Base-by-base conservation (phyloP, 2,888 invertebrate species). In the Cotesia congregata region DNA sequence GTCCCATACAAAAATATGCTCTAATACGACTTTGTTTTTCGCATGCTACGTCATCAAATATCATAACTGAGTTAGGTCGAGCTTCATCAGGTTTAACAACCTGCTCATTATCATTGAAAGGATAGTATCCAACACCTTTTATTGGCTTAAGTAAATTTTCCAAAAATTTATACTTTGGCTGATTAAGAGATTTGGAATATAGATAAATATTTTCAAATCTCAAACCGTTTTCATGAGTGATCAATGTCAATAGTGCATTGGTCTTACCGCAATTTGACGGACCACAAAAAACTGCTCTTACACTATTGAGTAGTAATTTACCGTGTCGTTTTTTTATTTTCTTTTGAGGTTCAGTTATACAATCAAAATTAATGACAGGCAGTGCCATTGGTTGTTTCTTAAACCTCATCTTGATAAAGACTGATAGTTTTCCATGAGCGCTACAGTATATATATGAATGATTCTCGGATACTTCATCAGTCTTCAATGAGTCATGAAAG, bases 21-120 rank as follows among this genome's bases (percentile, higher is more conserved):
- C 77, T 75, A 0, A 83, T 68, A 12, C 79, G 70, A 62, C 82
- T 73, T 59, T 83, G 83, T 30, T 82, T 83, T 67, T 82, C 81
- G 38, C 85, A 87, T 17, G 84, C 84, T 20, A 89, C 84, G 83
- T 89, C 88, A 80, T 89, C 88, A 79, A 89, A 89, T 69, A 90
- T 86, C 77, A 89, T 83, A 15, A 89, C 81, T 7, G 86, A 87
- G 81, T 78, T 73, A n/a, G 67, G 59, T 6, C 30, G 17, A 6
- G 76, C 71, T 6, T 78, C 67, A 0, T 15, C 61, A 4, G 76
- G 73, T 59, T 71, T 40, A 5, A 78, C 72, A 7, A 78, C 78
- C n/a, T n/a, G 77, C 87, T 75, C 77, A 15, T 77, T 70, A 5
- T 74, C 74, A 15, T 67, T 60, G 67, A 78, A 78, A 1, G 76